Conservation (phyloP, 2,888 invertebrate species). For the Chrysopilus asiliformis region DNA sequence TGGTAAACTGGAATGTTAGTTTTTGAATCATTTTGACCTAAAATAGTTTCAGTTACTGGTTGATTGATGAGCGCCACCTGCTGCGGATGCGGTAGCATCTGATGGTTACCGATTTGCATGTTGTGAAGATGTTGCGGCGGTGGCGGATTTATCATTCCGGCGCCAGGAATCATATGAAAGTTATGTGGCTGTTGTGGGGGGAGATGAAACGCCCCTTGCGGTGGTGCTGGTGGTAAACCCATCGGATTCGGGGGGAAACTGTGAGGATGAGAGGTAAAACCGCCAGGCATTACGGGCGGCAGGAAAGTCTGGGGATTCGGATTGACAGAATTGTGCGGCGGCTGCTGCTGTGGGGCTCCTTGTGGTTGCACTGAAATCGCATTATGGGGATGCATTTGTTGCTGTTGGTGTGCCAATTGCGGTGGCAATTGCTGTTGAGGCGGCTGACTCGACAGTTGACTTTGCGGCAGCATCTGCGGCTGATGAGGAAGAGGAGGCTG, state of each 20-base stretch:
- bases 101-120: constrained; percentile 11
- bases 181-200: no score
- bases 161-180: constrained; percentile 2
- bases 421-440: constrained; percentile 13
- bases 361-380: constrained; percentile 5
- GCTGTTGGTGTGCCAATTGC: constrained; percentile 11
- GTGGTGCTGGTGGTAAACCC: no score
- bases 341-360: constrained; percentile 9
- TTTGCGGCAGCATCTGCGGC: constrained; percentile 13
- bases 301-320: no score
- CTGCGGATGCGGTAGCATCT: constrained; percentile 9
- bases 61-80: constrained; percentile 19
- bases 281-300: constrained; percentile 3
- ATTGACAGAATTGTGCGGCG: constrained; percentile 14
- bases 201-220: no score
- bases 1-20: constrained; percentile 36
- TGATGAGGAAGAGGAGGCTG: constrained; percentile 9
- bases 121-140: constrained; percentile 6
- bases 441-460: constrained; percentile 14
- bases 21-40: constrained; percentile 29
- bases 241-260: constrained; percentile 5
- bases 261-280: constrained; percentile 4
- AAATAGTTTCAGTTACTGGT: constrained; percentile 25
- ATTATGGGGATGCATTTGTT: constrained; percentile 5
- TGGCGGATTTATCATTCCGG: neutral